Base-by-base conservation (phyloP, 2,888 invertebrate genomes). In the Suillia variegata region DNA sequence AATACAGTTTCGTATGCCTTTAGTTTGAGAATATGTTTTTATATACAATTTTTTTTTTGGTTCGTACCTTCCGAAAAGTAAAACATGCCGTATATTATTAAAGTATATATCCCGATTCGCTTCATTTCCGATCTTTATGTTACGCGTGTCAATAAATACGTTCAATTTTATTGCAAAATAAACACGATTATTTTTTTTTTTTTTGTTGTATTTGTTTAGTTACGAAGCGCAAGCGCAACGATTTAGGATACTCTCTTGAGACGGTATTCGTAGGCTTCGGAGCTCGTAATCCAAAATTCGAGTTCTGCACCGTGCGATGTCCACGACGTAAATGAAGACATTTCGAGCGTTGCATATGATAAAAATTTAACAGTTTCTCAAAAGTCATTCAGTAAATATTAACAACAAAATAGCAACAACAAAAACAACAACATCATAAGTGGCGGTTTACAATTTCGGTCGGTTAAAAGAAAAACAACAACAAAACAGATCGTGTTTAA, bases 41-140 rank as follows among this genome's bases (percentile, higher is more conserved):
- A n/a, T n/a, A n/a, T n/a, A n/a, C n/a, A n/a, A n/a, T n/a, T n/a
- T n/a, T n/a, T n/a, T 10, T 10, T 26, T 26, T 10, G 26, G 10
- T 10, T 26, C 62, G 64, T 77, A 79, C 79, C 79, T 79, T 80
- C 80, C 57, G 80, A 79, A 68, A 80, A 79, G 63, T 77, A 75
- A 74, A 81, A 77, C 57, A 80, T 63, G 58, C 76, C 74, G 59
- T 69, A 65, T 34, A 76, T 47, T 10, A 78, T 48, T 21, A 70
- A 65, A 50, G 62, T 67, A 24, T 66, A 75, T 33, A 75, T 63
- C 26, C 66, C 49, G 48, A 65, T 56, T 42, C 61, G 64, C 58
- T 69, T 70, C 69, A 72, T 77, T 62, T 50, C 56, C 56, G 62
- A 54, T 54, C 62, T 50, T 22, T 18, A 34, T 21, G 24, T 17